Conservation (phyloP, 2,888 invertebrate species). For the Eupithecia dodoneata region DNA sequence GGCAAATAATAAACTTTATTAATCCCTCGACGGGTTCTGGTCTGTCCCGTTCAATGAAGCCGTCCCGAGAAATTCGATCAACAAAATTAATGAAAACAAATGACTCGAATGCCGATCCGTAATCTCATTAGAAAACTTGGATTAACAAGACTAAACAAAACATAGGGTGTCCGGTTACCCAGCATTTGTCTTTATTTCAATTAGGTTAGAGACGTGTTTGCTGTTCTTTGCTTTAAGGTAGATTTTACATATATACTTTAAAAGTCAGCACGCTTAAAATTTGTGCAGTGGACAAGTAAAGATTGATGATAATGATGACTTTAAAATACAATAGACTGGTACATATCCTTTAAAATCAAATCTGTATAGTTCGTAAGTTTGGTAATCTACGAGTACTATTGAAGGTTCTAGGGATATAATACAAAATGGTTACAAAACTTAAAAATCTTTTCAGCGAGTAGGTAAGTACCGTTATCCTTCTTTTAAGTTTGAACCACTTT, state of each 20-base stretch:
- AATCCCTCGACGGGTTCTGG: not conserved
- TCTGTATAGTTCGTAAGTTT: not conserved
- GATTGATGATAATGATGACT: no score
- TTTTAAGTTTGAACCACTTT: not conserved
- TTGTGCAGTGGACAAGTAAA: no score
- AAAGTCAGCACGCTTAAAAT: no score
- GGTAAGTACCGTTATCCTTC: not conserved
- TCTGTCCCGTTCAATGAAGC: slow-evolving; percentile 8
- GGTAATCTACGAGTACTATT: not conserved
- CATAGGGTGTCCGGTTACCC: slow-evolving; percentile 16
- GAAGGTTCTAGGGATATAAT: not conserved
- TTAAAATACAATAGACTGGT: not conserved
- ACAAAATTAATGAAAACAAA: slow-evolving; percentile 43
- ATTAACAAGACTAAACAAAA: slow-evolving; percentile 39
- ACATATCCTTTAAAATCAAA: not conserved
- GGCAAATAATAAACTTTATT: not conserved
- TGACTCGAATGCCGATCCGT: slow-evolving; percentile 38
- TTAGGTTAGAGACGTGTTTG: slow-evolving; percentile 7
- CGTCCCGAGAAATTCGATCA: slow-evolving; percentile 30
- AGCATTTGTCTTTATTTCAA: slow-evolving; percentile 23
- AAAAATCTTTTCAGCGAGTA: not conserved
- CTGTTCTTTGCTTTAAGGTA: not conserved
- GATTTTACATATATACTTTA: not conserved
- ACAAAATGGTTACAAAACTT: not conserved
- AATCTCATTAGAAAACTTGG: slow-evolving; percentile 43